These are phyloP conservation scores for Myoxocephalus aenaeus DNA, from an alignment of 2,797 vertebrate genomes.

Conservation along the genomic window DNA sequence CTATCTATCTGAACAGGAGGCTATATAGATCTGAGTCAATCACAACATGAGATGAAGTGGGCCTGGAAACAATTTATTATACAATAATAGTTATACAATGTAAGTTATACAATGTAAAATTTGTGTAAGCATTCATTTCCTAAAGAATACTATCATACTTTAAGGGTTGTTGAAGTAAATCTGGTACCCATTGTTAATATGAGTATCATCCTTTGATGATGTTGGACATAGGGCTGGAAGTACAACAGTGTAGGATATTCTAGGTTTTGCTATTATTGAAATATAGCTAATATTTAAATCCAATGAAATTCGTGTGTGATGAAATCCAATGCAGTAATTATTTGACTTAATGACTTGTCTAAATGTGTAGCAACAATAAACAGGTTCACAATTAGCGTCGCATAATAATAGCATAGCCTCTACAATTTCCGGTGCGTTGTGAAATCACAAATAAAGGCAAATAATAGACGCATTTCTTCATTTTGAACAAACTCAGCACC, in stretches of 20 bases:
- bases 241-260: not conserved
- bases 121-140: not conserved
- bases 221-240: too few relatives aligned
- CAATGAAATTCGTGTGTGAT: not conserved
- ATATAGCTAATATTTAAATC: not conserved
- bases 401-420: not conserved
- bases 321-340: not conserved
- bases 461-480: slow-evolving; percentile 33
- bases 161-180: not conserved
- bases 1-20: slow-evolving; percentile 16
- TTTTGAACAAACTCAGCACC: slow-evolving; percentile 21
- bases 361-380: not conserved
- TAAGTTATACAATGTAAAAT: not conserved
- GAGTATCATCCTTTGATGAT: not conserved
- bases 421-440: not conserved
- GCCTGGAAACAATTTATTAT: too few relatives aligned
- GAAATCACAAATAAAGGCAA: slow-evolving; percentile 31
- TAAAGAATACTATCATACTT: not conserved
- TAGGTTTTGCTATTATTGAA: not conserved
- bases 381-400: not conserved
- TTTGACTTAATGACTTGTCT: not conserved
- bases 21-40: not conserved
- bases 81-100: too few relatives aligned
- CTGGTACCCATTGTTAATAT: not conserved
- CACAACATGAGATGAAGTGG: too few relatives aligned